Conservation (phyloP, 2,113 vertebrate species). For the Connochaetes taurinus region DNA sequence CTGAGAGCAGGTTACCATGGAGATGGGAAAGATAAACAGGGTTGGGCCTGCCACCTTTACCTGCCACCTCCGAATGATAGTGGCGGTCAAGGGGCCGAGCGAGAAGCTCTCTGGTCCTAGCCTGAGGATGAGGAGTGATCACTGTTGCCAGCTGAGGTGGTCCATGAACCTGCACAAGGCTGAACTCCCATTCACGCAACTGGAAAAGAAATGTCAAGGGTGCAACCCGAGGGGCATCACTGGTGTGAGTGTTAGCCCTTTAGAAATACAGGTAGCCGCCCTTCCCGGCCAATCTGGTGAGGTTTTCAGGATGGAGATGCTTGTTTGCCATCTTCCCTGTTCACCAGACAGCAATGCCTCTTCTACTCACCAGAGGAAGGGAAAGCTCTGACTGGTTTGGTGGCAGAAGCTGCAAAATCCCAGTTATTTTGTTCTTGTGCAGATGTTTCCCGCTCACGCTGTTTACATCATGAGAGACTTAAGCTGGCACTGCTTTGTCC, state of each 20-base stretch:
- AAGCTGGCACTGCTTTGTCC: not conserved
- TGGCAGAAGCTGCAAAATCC: not conserved
- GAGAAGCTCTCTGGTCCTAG: slow-evolving; percentile 61
- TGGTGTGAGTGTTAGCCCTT: slow-evolving; percentile 61
- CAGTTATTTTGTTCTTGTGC: not conserved
- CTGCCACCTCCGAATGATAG: slow-evolving; percentile 73
- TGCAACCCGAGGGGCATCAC: slow-evolving; percentile 61
- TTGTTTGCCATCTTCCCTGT: not conserved
- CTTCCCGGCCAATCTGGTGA: not conserved
- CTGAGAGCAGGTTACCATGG: slow-evolving; percentile 77
- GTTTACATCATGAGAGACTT: not conserved
- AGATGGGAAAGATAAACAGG: slow-evolving; percentile 74
- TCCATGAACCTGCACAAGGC: slow-evolving; percentile 79
- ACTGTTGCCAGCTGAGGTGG: slow-evolving; percentile 69
- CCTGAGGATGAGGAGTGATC: slow-evolving; percentile 67
- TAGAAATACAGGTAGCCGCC: slow-evolving; percentile 56
- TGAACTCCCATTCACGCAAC: slow-evolving; percentile 74
- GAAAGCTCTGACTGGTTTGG: not conserved
- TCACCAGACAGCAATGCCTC: not conserved
- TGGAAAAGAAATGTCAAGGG: slow-evolving; percentile 73
- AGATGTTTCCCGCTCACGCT: not conserved
- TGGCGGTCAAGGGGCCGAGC: slow-evolving; percentile 54
- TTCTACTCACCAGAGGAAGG: not conserved
- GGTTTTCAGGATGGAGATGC: not conserved
- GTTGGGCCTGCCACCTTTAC: slow-evolving; percentile 51